Percentiles rank a stretch among this genome's conserved stretches.
Conservation (phyloP, 92 coral and sea anemone species). For the Pocillopora grandis region DNA sequence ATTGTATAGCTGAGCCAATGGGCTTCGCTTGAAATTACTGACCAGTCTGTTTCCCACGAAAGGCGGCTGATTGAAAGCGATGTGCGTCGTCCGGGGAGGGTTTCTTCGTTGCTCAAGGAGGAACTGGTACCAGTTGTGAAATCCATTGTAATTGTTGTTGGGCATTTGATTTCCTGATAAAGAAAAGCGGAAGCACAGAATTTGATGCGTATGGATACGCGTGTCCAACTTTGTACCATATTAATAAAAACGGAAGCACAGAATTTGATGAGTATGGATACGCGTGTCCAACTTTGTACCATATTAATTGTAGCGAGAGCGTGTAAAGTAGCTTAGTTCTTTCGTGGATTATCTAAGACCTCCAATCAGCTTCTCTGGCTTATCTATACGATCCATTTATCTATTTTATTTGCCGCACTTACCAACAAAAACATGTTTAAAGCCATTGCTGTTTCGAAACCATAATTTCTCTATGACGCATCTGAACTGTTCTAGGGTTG, state of each 20-base stretch:
- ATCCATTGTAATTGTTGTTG: not conserved
- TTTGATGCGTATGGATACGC: not conserved
- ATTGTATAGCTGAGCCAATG: too few species aligned
- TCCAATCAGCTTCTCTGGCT: not conserved
- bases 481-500: too few species aligned
- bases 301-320: not conserved
- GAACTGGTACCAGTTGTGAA: conserved; percentile 20
- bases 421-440: conserved; percentile 9
- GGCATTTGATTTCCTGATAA: not conserved
- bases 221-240: too few species aligned
- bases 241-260: not conserved
- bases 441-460: not conserved
- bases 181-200: not conserved
- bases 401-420: not conserved
- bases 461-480: not conserved
- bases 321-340: not conserved
- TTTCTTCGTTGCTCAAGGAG: not conserved
- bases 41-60: not conserved
- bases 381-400: too few species aligned
- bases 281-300: too few species aligned
- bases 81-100: not conserved
- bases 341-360: not conserved
- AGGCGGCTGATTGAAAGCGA: too few species aligned
- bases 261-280: not conserved
- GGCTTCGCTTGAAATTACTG: not conserved